Evolutionary conservation across 1,140 invertebrate genomes (phyloP), one percentile per base, ranked within the genome.

Genomic region (Diploscapter pachys): DNA sequence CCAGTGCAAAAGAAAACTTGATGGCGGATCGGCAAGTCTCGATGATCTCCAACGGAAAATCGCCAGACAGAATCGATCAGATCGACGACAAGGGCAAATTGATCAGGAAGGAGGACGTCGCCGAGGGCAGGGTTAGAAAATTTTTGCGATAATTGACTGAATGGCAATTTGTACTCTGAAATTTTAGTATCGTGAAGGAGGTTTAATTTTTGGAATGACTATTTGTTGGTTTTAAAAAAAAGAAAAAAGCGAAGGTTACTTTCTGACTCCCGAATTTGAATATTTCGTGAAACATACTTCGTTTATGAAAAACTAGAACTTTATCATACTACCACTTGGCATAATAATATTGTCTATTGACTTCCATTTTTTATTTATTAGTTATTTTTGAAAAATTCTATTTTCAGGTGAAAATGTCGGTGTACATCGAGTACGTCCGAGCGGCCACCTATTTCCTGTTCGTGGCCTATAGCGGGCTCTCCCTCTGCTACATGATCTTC

Each of bases 371-470:
- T 31, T 31, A 31, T 31, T 31, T 31, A 31, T 65, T 50, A 65
- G 31, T 9, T 49, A 31, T 65, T 31, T 49, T 8, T 9, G 51
- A 8, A 65, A 65, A 31, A 65, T 50, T 48, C 31, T n/a, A 49
- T 8, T 75, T 75, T 63, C 54, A 77, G 76, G 81, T 81, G 48
- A 81, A 82, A 61, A 57, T 73, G 11, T 56, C 71, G 13, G 77
- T 84, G 9, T 81, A 81, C 56, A 50, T 71, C 9, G 53, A 64
- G 11, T 83, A 83, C 59, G 56, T 84, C 4, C 65, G 72, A 57
- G 75, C 80, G 6, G 72, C 76, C 9, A 67, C 67, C 0, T 77
- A 75, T 59, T 6, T n/a, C 8, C 31, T 82, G 3, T 81, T 72
- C 5, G 53, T 73, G 55, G n/a, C 72, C 6, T 82, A 83, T 62